Percentiles rank a stretch among this genome's conserved stretches.
phyloP scores from a whole-genome alignment of 2,888 invertebrate species.

The Euzophera pinguis region DNA sequence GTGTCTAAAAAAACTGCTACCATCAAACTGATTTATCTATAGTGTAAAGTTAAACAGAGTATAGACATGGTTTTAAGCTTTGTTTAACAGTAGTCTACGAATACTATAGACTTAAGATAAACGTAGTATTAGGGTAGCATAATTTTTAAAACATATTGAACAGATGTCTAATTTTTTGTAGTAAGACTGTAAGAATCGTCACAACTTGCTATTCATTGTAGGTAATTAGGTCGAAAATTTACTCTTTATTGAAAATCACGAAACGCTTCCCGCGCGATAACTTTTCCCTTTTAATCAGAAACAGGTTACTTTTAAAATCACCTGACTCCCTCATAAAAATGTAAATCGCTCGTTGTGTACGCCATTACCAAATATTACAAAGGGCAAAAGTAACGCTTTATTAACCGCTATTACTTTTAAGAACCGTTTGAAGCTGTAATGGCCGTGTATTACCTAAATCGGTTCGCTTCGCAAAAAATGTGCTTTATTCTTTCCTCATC shows the following conservation, averaged over 20 bases:
- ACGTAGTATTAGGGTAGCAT: too few species aligned
- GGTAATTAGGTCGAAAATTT: neutral
- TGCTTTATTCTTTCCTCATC: slow-evolving; percentile 8
- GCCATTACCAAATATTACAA: slow-evolving; percentile 31
- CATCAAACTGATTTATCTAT: too few species aligned
- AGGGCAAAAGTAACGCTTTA: slow-evolving; percentile 38
- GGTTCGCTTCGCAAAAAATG: slow-evolving; percentile 13
- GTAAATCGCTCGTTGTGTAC: slow-evolving; percentile 41
- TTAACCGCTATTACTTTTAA: slow-evolving; percentile 38
- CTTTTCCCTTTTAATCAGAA: slow-evolving; percentile 22
- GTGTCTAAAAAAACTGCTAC: too few species aligned
- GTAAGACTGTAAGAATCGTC: too few species aligned
- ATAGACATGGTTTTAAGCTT: too few species aligned
- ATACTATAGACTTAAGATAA: too few species aligned
- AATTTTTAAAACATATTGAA: too few species aligned
- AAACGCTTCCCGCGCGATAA: neutral
- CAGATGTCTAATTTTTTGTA: too few species aligned
- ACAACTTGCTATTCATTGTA: neutral
- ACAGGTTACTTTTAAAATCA: slow-evolving; percentile 31
- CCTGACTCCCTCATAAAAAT: slow-evolving; percentile 45
- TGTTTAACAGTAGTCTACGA: too few species aligned
- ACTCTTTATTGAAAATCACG: neutral
- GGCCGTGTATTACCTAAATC: slow-evolving; percentile 29
- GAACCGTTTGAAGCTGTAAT: slow-evolving; percentile 35
- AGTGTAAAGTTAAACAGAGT: too few species aligned